Conservation (phyloP, 2,797 vertebrate species). For the Gymnocypris eckloni region DNA sequence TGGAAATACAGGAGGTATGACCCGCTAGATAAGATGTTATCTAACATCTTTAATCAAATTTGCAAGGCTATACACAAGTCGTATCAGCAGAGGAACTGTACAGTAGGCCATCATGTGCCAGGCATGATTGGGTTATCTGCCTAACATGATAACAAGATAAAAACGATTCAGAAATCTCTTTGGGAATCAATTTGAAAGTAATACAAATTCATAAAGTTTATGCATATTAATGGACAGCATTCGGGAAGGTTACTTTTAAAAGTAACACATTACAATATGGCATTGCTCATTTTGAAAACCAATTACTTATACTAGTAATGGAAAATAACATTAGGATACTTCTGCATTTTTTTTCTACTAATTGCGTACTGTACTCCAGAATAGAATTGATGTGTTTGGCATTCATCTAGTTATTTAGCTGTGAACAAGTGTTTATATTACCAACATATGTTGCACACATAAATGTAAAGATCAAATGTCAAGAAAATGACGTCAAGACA, state of each 20-base stretch:
- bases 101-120: conserved; percentile 33
- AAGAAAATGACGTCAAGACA: background rate
- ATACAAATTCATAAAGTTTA: conserved; percentile 18
- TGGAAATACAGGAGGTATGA: conserved; percentile 37
- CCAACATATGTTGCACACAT: background rate
- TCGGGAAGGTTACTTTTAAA: background rate
- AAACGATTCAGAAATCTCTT: conserved; percentile 40
- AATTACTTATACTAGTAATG: background rate
- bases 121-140: conserved; percentile 37
- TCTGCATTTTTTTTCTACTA: background rate
- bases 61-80: conserved; percentile 25
- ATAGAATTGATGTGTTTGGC: background rate
- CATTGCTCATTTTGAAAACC: background rate
- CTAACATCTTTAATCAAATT: conserved; percentile 51
- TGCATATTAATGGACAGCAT: background rate
- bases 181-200: conserved; percentile 11
- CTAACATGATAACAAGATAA: conserved; percentile 40
- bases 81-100: conserved; percentile 26
- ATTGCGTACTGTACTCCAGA: background rate
- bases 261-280: background rate
- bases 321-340: background rate
- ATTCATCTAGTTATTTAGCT: background rate
- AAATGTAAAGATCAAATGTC: background rate
- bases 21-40: conserved; percentile 47
- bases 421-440: background rate